Base-by-base conservation (phyloP, 2,888 invertebrate species). In the Trissoscelio sp. region DNA sequence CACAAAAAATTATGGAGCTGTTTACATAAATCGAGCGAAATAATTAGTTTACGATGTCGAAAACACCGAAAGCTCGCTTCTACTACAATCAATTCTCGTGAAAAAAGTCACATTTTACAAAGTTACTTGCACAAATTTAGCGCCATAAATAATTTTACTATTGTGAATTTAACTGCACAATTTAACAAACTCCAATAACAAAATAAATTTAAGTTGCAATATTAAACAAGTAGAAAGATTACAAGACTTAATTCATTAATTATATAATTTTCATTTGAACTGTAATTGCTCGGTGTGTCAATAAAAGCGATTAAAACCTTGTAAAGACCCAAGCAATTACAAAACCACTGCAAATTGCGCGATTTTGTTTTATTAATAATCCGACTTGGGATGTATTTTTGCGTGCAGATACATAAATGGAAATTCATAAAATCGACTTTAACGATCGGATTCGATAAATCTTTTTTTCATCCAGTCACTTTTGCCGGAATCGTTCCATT, bases 371-470 rank as follows among this genome's bases (percentile, higher is more conserved):
- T 37, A 31, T 20, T 12, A 31, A 42, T 44, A 31, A 73, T 46
- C 34, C 12, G 9, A 60, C 37, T 20, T 62, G 14, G 11, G 14
- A 24, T 51, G 67, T 34, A 60, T 60, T 55, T 69, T 53, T 46
- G 60, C 37, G 20, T 22, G 55, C 20, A 12, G 69, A 60, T 69
- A 67, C 58, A 39, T 31, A 51, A 67, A 58, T 67, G 51, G 12
- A 55, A 66, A 55, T 48, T 57, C 51, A 75, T 75, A n/a, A n/a
- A n/a, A n/a, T n/a, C n/a, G n/a, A n/a, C n/a, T n/a, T n/a, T n/a
- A n/a, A n/a, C n/a, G n/a, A n/a, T n/a, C n/a, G n/a, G n/a, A n/a
- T n/a, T n/a, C n/a, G n/a, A n/a, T n/a, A n/a, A n/a, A n/a, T n/a
- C n/a, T n/a, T n/a, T n/a, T n/a, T n/a, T n/a, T n/a, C n/a, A n/a